phyloP scores from a whole-genome alignment of 1,140 invertebrate genomes.

The Scaptodrosophila lebanonensis region DNA sequence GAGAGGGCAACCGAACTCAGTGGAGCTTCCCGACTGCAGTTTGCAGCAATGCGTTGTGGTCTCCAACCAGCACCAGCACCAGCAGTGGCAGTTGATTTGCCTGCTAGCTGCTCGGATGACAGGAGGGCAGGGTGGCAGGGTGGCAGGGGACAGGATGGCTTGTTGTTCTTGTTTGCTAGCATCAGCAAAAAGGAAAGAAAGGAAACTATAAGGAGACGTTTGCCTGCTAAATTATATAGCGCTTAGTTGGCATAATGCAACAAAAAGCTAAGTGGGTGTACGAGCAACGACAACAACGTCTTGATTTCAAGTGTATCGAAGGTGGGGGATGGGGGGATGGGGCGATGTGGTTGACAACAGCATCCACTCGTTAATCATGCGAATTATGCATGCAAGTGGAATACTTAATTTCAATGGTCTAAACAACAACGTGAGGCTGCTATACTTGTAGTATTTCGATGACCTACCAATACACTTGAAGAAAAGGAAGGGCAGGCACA shows the following conservation, averaged over 20 bases:
- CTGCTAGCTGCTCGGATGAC: too few relatives aligned
- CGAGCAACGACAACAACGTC: not conserved
- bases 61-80: constrained; percentile 6
- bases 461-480: constrained; percentile 73
- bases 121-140: too few relatives aligned
- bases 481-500: too few relatives aligned
- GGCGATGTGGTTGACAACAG: not conserved
- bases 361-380: constrained; percentile 69
- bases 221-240: constrained; percentile 47
- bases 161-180: constrained; percentile 6
- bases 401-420: constrained; percentile 75
- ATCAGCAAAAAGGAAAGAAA: constrained; percentile 53
- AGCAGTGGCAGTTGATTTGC: too few relatives aligned
- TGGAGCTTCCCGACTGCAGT: too few relatives aligned
- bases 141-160: too few relatives aligned
- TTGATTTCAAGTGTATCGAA: too few relatives aligned
- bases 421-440: constrained; percentile 47
- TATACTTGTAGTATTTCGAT: constrained; percentile 65
- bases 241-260: constrained; percentile 42
- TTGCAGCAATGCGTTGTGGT: not conserved
- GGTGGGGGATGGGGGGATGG: not conserved
- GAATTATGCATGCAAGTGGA: constrained; percentile 75
- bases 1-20: not conserved
- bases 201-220: constrained; percentile 11
- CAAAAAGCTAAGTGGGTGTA: constrained; percentile 51